Evolutionary conservation across 2,113 vertebrate genomes (phyloP).

Genomic region (Indicator indicator): DNA sequence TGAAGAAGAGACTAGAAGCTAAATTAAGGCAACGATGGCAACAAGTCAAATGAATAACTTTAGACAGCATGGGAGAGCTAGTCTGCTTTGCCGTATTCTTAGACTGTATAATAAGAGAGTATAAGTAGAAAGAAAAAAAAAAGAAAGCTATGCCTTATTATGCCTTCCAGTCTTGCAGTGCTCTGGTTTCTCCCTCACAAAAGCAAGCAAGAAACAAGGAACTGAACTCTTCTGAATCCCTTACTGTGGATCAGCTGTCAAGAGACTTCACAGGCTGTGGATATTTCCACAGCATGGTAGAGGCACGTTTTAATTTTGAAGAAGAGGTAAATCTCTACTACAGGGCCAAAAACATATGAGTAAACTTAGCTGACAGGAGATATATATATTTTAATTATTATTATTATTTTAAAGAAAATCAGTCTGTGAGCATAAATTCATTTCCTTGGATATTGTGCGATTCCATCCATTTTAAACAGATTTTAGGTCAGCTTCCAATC

Average conservation of each 20-base stretch:
- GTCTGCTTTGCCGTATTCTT: background rate
- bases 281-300: background rate
- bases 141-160: background rate
- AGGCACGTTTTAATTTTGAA: background rate
- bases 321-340: background rate
- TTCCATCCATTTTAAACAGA: background rate
- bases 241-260: background rate
- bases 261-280: background rate
- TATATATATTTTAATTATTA: background rate
- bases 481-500: background rate
- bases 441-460: background rate
- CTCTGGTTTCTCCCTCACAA: background rate
- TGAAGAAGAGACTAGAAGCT: background rate
- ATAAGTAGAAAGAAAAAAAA: constrained; percentile 7
- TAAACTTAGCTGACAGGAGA: background rate
- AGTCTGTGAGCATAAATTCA: background rate
- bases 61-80: background rate
- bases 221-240: background rate
- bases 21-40: background rate
- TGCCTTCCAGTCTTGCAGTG: background rate
- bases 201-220: background rate
- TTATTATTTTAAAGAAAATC: background rate
- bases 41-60: background rate
- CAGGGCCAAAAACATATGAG: background rate
- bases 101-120: background rate